Percentiles rank a stretch among this genome's conserved stretches.
Evolutionary conservation across 1,140 invertebrate genomes (phyloP).

Genomic region (Drosophila ananassae): DNA sequence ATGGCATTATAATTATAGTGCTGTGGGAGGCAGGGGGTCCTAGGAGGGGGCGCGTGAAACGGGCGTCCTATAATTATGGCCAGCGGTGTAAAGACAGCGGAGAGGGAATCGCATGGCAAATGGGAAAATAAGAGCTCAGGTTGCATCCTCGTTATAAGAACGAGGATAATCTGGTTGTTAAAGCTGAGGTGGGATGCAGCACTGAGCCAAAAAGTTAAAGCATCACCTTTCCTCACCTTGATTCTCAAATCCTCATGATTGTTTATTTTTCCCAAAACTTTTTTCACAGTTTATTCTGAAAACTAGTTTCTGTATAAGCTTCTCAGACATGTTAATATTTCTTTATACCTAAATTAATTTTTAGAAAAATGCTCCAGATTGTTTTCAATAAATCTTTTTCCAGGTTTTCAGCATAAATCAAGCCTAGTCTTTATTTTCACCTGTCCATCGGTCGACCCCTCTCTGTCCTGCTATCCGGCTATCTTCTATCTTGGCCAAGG

Average conservation of each 20-base stretch:
- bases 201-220: background rate
- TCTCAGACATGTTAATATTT: background rate
- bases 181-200: background rate
- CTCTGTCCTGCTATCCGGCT: constrained; percentile 12
- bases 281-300: too few relatives aligned
- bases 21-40: background rate
- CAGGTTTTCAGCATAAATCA: constrained; percentile 33
- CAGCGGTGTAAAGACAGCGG: constrained; percentile 37
- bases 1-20: constrained; percentile 9
- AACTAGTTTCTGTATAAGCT: too few relatives aligned
- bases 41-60: background rate
- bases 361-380: background rate
- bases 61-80: constrained; percentile 52
- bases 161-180: constrained; percentile 3
- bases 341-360: background rate
- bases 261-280: too few relatives aligned
- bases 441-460: constrained; percentile 25
- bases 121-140: constrained; percentile 46
- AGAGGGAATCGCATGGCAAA: constrained; percentile 38
- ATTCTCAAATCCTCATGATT: too few relatives aligned
- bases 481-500: constrained; percentile 35
- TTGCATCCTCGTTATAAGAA: constrained; percentile 31
- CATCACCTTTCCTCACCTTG: too few relatives aligned
- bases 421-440: constrained; percentile 41
- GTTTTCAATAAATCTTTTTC: constrained; percentile 36